Base-by-base conservation (phyloP, 37 sponge, comb jelly and placozoan genomes). In the Bolinopsis microptera region DNA sequence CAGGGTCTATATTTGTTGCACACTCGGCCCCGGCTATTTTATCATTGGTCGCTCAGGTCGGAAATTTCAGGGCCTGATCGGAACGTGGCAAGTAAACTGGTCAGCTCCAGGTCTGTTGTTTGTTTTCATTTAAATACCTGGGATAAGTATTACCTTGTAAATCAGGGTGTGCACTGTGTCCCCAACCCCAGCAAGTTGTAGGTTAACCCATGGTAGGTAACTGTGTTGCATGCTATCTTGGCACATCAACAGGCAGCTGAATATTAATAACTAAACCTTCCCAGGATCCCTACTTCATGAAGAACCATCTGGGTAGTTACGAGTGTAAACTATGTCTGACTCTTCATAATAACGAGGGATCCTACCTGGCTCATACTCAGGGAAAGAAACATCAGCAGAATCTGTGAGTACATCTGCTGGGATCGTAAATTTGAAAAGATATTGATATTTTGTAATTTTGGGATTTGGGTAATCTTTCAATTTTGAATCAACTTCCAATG, bases 271-370 rank as follows among this genome's bases (percentile, higher is more conserved):
- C 5, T 48, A 48, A 48, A 25, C 90, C n/a, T 33, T 31, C 86
- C 0, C 92, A 98, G 97, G 99, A 98, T 67, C 99, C 99, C 8
- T 98, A 98, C 93, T 98, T 98, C 77, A 98, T 98, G 99, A 95
- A 83, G 93, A 98, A 98, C 77, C 99, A 98, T 76, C 93, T 98
- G 69, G 99, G 99, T 9, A 96, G 97, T 13, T 98, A 97, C 61
- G 99, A 98, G 93, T 98, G 99, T 93, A 98, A 98, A 83, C 94
- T 98, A 26, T 98, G 99, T 95, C 95, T 98, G 27, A 98, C 99
- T 13, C 94, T 98, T 41, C 95, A 96, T 93, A 96, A 94, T 39
- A 96, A 96, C 34, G 96, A 96, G 97, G 99, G 97, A 5, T 96
- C 96, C 92, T 98, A 98, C 76, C 93, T 98, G 93, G 97, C 97